phyloP scores from a whole-genome alignment of 1,140 invertebrate genomes.

The Penaeus japonicus region DNA sequence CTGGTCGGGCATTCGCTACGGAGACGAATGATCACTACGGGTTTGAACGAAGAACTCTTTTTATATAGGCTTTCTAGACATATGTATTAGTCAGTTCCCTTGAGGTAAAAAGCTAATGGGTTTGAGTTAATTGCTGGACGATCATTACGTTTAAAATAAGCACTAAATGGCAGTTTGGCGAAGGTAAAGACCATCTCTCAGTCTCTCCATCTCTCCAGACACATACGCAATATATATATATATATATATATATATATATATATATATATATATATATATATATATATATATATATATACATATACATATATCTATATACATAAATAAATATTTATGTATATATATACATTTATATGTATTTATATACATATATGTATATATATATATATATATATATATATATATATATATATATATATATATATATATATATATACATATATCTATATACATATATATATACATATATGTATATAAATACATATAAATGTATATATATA shows the following conservation, averaged over 20 bases:
- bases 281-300: background rate
- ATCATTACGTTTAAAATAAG: too few species aligned
- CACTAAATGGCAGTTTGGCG: too few species aligned
- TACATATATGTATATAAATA: background rate
- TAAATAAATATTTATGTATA: background rate
- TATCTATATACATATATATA: background rate
- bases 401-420: background rate
- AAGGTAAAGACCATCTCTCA: background rate
- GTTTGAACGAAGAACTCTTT: too few species aligned
- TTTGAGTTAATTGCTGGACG: background rate
- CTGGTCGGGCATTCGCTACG: too few species aligned
- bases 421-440: background rate
- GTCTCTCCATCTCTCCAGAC: background rate
- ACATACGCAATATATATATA: background rate
- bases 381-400: background rate
- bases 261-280: background rate
- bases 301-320: background rate
- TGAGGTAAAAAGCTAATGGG: background rate
- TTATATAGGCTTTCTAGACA: too few species aligned
- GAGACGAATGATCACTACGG: too few species aligned
- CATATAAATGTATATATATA: background rate
- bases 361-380: constrained; percentile 4
- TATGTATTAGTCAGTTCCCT: too few species aligned
- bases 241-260: background rate
- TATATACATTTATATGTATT: background rate